Base-by-base conservation (phyloP, 2,888 invertebrate species). In the Noctua janthe region DNA sequence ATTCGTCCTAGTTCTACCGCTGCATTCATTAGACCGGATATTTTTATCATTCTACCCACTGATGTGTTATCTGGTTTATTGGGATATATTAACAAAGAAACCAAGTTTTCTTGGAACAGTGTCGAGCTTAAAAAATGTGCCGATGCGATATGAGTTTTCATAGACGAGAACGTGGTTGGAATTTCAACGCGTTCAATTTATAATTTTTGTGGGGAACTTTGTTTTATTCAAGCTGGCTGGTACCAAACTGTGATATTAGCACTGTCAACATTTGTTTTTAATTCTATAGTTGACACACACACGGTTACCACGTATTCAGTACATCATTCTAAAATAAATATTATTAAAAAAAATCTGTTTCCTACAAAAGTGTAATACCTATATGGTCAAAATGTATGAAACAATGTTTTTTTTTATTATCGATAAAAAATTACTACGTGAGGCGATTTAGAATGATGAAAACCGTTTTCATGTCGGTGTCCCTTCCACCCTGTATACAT, bases 81-180 rank as follows among this genome's bases (percentile, higher is more conserved):
- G 85, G 82, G 29, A 81, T 84, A 76, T 71, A 84, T 78, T 83
- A 85, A 83, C 71, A 78, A 80, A 71, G 72, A 78, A 87, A 74
- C 70, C 73, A 79, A n/a, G 23, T 79, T 76, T 86, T 86, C 75
- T 59, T 35, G 62, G 84, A 87, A 87, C 71, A 64, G 64, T 49
- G 39, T 74, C 70, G 47, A 84, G 71, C 69, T 74, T 81, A 78
- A 81, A 77, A 84, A 86, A 71, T 77, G 49, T 87, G 62, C 35
- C 56, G 54, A 78, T 83, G 54, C 81, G 51, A 74, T 78, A 84
- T 76, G 71, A 87, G 84, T 77, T 84, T 85, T 82, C 78, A 43
- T 43, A 75, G 82, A 13, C 1, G 54, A 43, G 72, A n/a, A 74
- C 76, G 76, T 87, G 84, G 43, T 15, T 64, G 47, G 76, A 66